phyloP scores from a whole-genome alignment of 2,797 vertebrate species.

The Tarsius wallacei region DNA sequence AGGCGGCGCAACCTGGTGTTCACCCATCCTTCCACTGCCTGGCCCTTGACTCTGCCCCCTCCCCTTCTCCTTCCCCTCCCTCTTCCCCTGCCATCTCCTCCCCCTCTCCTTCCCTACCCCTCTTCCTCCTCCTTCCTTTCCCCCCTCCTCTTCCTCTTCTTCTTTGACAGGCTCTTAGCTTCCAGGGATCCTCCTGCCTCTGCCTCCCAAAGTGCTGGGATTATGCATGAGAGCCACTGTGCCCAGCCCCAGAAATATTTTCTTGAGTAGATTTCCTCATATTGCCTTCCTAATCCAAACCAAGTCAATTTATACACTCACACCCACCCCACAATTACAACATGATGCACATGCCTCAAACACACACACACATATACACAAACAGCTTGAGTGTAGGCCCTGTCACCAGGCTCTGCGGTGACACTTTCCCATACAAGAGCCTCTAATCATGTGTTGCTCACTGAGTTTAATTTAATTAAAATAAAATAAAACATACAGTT shows the following conservation, averaged over 20 bases:
- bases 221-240: rapidly evolving
- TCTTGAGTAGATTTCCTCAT: not conserved
- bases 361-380: rapidly evolving
- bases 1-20: not conserved
- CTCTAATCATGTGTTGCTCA: not conserved
- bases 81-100: no score
- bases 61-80: no score
- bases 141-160: no score
- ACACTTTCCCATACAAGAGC: rapidly evolving
- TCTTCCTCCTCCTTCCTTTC: no score
- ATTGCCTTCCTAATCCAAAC: not conserved
- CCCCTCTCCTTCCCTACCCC: no score
- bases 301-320: not conserved
- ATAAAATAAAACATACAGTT: no score
- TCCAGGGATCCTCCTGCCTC: not conserved
- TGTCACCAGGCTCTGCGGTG: not conserved
- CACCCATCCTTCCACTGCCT: not conserved
- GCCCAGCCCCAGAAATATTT: not conserved
- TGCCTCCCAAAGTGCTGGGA: rapidly evolving
- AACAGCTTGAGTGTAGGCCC: not conserved
- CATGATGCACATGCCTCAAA: not conserved
- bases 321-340: not conserved
- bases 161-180: no score
- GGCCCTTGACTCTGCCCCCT: not conserved
- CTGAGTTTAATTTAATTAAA: not conserved